Evolutionary conservation across 2,797 vertebrate genomes (phyloP).

Genomic region (Pseudomugil tenellus): DNA sequence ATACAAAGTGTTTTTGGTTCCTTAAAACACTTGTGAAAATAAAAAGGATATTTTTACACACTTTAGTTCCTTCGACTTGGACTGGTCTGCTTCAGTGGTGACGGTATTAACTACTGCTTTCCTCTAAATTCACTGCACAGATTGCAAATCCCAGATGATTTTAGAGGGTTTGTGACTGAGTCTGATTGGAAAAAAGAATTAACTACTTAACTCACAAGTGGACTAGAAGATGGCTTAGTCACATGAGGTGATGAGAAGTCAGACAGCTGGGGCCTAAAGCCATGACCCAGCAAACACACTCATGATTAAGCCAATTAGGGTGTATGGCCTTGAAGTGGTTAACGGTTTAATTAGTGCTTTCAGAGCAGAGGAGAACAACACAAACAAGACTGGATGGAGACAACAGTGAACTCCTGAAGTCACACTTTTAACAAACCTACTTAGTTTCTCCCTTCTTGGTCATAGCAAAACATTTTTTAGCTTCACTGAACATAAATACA

Average conservation of each 20-base stretch:
- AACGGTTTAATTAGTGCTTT: constrained; percentile 82
- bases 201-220: constrained; percentile 56
- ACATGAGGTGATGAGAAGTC: constrained; percentile 44
- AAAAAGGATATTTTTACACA: not conserved
- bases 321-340: constrained; percentile 72
- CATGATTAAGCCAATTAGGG: constrained; percentile 71
- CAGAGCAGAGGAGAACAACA: constrained; percentile 58
- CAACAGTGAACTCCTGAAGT: constrained; percentile 26
- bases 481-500: constrained; percentile 2
- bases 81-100: constrained; percentile 4
- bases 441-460: constrained; percentile 19
- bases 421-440: constrained; percentile 17
- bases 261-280: constrained; percentile 32
- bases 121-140: constrained; percentile 14
- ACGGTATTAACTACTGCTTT: not conserved
- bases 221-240: constrained; percentile 43
- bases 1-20: not conserved
- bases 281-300: constrained; percentile 51
- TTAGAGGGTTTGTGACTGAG: constrained; percentile 36
- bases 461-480: constrained; percentile 19
- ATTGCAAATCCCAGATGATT: constrained; percentile 37
- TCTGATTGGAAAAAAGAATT: constrained; percentile 54
- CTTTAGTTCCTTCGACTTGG: constrained; percentile 17
- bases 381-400: constrained; percentile 48
- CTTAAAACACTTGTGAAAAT: not conserved